Percentiles rank a stretch among this genome's conserved stretches.
phyloP scores from a whole-genome alignment of 2,888 invertebrate genomes.

The Dasysyrphus tricinctus region DNA sequence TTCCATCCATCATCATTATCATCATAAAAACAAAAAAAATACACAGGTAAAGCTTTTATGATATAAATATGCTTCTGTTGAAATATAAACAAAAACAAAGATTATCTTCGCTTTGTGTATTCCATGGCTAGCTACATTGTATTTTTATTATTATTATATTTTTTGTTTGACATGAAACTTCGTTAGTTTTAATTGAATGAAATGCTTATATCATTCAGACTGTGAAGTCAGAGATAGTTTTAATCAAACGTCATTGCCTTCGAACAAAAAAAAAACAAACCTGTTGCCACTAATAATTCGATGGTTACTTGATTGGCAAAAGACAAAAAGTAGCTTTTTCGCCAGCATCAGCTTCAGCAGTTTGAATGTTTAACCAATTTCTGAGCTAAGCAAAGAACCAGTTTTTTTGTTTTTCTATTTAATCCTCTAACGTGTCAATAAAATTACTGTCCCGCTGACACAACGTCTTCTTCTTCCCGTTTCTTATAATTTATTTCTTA shows the following conservation, averaged over 20 bases:
- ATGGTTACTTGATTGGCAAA: conserved; percentile 45
- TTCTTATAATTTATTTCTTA: conserved; percentile 19
- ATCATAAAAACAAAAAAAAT: neutral
- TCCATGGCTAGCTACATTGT: neutral
- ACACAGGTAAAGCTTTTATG: neutral
- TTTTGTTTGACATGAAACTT: neutral
- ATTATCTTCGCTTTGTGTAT: neutral
- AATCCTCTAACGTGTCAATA: conserved; percentile 55
- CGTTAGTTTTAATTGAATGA: conserved; percentile 24
- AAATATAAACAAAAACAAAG: conserved; percentile 4
- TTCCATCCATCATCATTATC: conserved; percentile 5
- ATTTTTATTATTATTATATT: neutral
- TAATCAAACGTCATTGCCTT: conserved; percentile 61
- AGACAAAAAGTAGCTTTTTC: conserved; percentile 9
- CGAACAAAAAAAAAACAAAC: conserved; percentile 20
- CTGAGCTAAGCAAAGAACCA: conserved; percentile 34
- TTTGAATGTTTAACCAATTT: conserved; percentile 27
- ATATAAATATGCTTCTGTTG: conserved; percentile 1
- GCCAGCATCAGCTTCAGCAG: conserved; percentile 17
- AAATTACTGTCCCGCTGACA: conserved; percentile 30
- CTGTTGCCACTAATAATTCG: conserved; percentile 39
- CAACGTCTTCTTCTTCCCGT: conserved; percentile 29
- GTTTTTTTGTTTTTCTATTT: conserved; percentile 19
- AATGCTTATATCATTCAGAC: conserved; percentile 9
- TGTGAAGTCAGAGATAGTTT: conserved; percentile 48